phyloP scores from a whole-genome alignment of 2,113 vertebrate species.

The Myocastor coypus region DNA sequence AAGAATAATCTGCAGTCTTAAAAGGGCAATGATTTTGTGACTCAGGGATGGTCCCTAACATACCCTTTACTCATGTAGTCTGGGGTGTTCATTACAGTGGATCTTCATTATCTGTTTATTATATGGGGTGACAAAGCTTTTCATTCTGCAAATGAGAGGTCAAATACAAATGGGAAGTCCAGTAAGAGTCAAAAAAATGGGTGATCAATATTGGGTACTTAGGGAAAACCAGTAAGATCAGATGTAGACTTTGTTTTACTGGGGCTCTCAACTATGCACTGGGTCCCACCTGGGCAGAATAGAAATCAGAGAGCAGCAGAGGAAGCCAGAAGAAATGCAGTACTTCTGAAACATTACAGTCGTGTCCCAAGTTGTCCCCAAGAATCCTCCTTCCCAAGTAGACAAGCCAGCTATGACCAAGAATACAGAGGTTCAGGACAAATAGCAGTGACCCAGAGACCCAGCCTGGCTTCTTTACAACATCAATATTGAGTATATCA shows the following conservation, averaged over 20 bases:
- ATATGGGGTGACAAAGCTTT: neutral
- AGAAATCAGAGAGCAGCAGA: neutral
- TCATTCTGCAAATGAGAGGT: neutral
- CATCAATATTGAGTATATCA: rapidly evolving
- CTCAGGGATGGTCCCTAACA: no score
- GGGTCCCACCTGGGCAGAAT: neutral
- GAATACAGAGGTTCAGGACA: neutral
- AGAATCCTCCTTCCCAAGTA: neutral
- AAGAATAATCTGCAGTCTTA: neutral
- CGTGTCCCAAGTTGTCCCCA: neutral
- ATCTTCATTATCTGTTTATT: neutral
- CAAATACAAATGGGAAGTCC: neutral
- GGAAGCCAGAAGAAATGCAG: neutral
- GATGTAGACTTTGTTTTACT: neutral
- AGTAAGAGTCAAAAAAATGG: no score
- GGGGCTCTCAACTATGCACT: neutral
- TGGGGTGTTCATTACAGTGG: rapidly evolving
- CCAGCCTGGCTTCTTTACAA: neutral
- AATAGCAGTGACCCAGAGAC: neutral
- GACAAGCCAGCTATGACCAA: neutral
- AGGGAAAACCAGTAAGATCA: neutral
- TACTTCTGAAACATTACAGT: neutral
- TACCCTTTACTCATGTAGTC: neutral
- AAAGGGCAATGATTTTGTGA: neutral
- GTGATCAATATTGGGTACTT: neutral